Evolutionary conservation across 2,113 vertebrate genomes (phyloP).

Genomic region (Morphnarchus princeps): DNA sequence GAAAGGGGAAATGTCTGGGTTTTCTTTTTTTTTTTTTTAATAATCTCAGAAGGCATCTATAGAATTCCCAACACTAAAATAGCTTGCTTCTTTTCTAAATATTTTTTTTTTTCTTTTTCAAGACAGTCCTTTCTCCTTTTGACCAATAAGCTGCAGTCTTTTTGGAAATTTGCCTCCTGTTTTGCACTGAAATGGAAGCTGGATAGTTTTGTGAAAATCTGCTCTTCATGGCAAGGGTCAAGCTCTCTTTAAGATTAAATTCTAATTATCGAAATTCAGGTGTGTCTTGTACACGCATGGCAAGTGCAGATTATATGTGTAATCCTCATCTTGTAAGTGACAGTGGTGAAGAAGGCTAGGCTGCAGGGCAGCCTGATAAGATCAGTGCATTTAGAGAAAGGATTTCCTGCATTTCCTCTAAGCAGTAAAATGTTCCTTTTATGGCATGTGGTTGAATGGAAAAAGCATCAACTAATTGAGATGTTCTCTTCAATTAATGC

Average conservation of each 20-base stretch:
- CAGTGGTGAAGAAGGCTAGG: not conserved
- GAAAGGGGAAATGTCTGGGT: not conserved
- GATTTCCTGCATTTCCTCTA: constrained; percentile 5
- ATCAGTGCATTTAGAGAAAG: not conserved
- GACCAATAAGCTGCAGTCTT: not conserved
- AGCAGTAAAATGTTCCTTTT: not conserved
- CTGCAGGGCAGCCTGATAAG: not conserved
- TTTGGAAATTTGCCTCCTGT: not conserved
- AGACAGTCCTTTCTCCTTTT: not conserved
- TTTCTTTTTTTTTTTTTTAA: not conserved
- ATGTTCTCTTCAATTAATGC: constrained; percentile 22
- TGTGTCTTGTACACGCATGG: not conserved
- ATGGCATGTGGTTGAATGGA: not conserved
- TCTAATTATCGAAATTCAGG: not conserved
- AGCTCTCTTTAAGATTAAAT: not conserved
- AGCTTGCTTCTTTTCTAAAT: not conserved
- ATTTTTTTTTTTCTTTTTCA: not conserved
- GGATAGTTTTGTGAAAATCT: not conserved
- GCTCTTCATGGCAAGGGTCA: not conserved
- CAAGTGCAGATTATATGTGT: not conserved
- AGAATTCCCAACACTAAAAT: not conserved
- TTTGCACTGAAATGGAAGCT: not conserved
- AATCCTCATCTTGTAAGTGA: not conserved
- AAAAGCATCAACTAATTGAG: constrained; percentile 8
- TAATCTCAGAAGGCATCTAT: not conserved